phyloP scores from a whole-genome alignment of 1,140 invertebrate genomes.

The Philotrypesis tridentata region DNA sequence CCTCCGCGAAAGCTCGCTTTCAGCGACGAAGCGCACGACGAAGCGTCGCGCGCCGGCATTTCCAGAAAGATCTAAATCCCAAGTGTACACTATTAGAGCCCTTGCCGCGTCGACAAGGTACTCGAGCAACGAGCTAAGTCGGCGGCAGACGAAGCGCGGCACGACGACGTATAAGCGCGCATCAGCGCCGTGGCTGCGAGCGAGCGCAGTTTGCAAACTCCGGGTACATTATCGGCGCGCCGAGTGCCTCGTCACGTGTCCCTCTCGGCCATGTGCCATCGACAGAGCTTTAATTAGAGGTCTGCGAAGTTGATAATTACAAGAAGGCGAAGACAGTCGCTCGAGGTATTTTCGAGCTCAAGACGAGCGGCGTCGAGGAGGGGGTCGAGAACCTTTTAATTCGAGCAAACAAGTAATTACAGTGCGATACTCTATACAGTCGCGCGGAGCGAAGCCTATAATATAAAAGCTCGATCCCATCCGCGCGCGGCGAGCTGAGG shows the following conservation, averaged over 20 bases:
- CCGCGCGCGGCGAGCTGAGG: neutral
- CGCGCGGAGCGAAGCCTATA: neutral
- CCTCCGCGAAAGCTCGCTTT: too few relatives aligned
- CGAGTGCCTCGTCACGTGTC: slow-evolving; percentile 30
- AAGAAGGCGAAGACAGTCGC: slow-evolving; percentile 5
- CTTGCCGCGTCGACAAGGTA: neutral
- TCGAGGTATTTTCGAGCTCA: slow-evolving; percentile 4
- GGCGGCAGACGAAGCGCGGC: neutral
- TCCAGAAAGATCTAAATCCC: neutral
- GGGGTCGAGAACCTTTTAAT: slow-evolving; percentile 32
- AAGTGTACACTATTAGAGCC: neutral
- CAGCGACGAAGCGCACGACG: too few relatives aligned
- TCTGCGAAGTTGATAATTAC: slow-evolving; percentile 43
- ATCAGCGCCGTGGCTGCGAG: neutral
- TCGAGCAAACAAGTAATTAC: slow-evolving; percentile 43
- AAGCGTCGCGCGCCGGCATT: neutral
- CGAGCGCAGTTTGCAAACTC: slow-evolving; percentile 16
- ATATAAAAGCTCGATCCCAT: slow-evolving; percentile 30
- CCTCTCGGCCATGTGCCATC: slow-evolving; percentile 11
- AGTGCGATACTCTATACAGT: slow-evolving; percentile 5
- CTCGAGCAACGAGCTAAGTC: neutral
- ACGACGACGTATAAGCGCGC: too few relatives aligned
- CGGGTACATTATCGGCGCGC: slow-evolving; percentile 25
- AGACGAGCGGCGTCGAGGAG: too few relatives aligned
- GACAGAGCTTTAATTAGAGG: slow-evolving; percentile 41